Evolutionary conservation across 1,140 invertebrate genomes (phyloP), one percentile per base, ranked within the genome.

Genomic region (Caerostris extrusa): DNA sequence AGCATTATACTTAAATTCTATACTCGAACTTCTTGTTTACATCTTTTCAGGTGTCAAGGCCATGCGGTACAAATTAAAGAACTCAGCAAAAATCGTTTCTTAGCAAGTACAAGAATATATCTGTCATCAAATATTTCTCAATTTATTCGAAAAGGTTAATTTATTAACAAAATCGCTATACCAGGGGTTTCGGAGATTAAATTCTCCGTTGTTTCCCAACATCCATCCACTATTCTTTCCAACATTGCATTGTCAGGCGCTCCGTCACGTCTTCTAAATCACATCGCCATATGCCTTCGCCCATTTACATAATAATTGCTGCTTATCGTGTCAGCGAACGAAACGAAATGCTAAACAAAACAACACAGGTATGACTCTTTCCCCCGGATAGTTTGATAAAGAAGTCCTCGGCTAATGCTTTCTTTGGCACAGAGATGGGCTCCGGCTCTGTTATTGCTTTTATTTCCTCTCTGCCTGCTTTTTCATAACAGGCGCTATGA

Each of bases 251-350:
- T 77, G 69, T 34, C 2, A 34, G 5, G 34, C 10, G 19, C 7
- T 4, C n/a, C 60, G 69, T 77, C 69, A 77, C 69, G 69, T 77
- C 19, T 77, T 77, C 50, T 77, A 77, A 77, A 77, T 77, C 71
- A 50, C 71, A 77, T 77, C 82, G n/a, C 56, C 56, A n/a, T 57
- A 85, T 88, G 86, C 7, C 50, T 64, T 88, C 2, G 34, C 14
- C 60, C 86, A 88, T 88, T 88, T 88, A 57, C 86, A 88, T 88
- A 88, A 88, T 88, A 88, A 88, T 88, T 88, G 86, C 86, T 64
- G 86, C 60, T 88, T 64, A 85, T 85, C 83, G 55, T 60, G 55
- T 60, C 57, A 57, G 56, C 83, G 55, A 19, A 5, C 14, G 12
- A 85, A 85, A 34, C 55, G 12, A 88, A 64, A 88, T 64, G 58